Evolutionary conservation across 2,113 vertebrate species (phyloP).

Genomic region (Pluvialis apricaria): DNA sequence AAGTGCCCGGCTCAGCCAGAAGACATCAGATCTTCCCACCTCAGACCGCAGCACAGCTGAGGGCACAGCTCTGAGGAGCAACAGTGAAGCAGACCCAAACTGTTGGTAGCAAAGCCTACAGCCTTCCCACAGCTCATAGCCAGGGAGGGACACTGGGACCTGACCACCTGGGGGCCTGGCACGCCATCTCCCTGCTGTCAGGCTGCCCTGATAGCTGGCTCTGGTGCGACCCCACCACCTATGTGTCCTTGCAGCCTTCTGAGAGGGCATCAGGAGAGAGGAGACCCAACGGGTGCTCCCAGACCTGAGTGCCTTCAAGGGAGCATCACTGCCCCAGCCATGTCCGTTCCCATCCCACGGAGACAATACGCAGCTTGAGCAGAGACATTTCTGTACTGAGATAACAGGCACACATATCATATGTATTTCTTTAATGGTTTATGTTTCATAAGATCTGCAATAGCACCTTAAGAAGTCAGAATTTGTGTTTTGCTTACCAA

Average conservation of each 20-base stretch:
- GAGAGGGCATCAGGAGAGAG: background rate
- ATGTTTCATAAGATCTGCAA: background rate
- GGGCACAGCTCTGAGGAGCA: background rate
- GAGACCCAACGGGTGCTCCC: background rate
- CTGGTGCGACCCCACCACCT: background rate
- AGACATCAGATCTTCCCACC: background rate
- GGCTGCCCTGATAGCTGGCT: background rate
- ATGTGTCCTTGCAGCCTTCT: background rate
- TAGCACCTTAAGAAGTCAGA: background rate
- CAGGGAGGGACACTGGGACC: background rate
- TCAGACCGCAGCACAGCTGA: background rate
- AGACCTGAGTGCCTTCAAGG: background rate
- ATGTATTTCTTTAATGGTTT: background rate
- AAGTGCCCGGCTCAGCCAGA: background rate
- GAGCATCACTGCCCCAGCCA: background rate
- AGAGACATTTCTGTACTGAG: background rate
- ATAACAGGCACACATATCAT: background rate
- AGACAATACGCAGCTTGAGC: background rate
- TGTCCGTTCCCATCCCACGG: background rate
- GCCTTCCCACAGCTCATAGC: background rate
- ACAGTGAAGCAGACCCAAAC: background rate
- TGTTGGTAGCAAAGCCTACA: background rate
- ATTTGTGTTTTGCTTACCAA: background rate
- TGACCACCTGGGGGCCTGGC: no score
- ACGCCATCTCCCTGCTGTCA: background rate